Evolutionary conservation across 1,140 invertebrate species (phyloP), one percentile per base, ranked within the genome.

Genomic region (Dreissena polymorpha): DNA sequence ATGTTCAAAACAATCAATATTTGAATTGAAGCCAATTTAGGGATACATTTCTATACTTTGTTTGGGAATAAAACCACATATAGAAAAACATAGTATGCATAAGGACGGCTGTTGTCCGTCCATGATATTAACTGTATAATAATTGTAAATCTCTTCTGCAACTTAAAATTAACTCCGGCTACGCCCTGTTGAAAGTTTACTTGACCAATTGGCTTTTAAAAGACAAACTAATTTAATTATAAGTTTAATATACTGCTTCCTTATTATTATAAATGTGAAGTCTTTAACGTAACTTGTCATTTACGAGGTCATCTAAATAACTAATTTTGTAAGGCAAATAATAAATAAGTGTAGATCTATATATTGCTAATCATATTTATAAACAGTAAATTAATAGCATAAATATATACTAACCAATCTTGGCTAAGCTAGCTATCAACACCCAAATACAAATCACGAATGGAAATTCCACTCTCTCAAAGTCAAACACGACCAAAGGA

Each of bases 391-490:
- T 94, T n/a, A n/a, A n/a, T n/a, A n/a, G n/a, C n/a, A n/a, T n/a
- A n/a, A n/a, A n/a, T n/a, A n/a, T n/a, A n/a, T n/a, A n/a, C 95
- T 96, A 92, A 98, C 98, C 97, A 90, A 98, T 98, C 95, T 98
- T 99, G 5, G 97, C 97, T 87, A 98, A 93, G 91, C 97, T 97
- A 25, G 97, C 97, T 88, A 97, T 97, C 87, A 99, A 96, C 88
- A 99, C 98, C 98, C 98, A 99, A 78, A 98, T 93, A 13, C 97
- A 96, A 84, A 99, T 98, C 85, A 98, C 95, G 92, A 98, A 98
- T 0, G 97, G 97, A 5, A 96, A 97, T 92, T 98, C 96, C 0
- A 98, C 97, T 39, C 96, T 93, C 80, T 95, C 95, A 92, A 98
- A 98, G 85, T 98, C 97, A 83, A 98, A 96, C 18, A 95, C 95